Percentiles rank a stretch among this genome's conserved stretches.
Evolutionary conservation across 2,888 invertebrate species (phyloP).

Genomic region (Allacma fusca): DNA sequence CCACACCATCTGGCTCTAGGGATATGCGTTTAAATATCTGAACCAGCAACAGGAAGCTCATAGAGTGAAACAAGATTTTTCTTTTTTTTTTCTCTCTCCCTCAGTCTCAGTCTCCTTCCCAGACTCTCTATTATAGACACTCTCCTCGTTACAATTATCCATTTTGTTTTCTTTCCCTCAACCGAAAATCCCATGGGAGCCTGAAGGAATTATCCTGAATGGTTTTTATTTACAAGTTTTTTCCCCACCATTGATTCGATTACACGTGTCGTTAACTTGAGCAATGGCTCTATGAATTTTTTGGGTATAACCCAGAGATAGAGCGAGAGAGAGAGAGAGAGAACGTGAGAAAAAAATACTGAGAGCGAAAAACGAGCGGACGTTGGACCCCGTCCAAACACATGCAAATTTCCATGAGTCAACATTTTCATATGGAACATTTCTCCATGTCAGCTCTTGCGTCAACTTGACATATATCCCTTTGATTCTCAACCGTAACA

Average conservation of each 20-base stretch:
- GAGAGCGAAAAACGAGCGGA: no score
- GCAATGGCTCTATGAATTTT: neutral
- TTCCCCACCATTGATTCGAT: slow-evolving; percentile 44
- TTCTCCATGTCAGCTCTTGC: neutral
- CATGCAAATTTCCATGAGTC: slow-evolving; percentile 13
- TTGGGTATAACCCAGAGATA: no score
- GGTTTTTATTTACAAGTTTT: slow-evolving; percentile 28
- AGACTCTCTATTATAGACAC: no score
- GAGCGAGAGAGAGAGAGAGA: no score
- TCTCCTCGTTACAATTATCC: neutral
- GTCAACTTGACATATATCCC: neutral
- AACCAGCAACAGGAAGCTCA: no score
- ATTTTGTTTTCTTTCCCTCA: slow-evolving; percentile 3
- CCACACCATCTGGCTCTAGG: no score
- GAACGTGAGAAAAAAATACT: no score
- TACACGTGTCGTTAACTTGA: slow-evolving; percentile 41
- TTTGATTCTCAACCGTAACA: neutral
- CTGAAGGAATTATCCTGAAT: neutral
- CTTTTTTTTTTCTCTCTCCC: no score
- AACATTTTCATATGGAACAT: slow-evolving; percentile 16
- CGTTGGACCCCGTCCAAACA: slow-evolving; percentile 1
- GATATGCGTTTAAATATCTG: no score
- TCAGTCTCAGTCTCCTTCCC: no score
- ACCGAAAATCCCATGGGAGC: neutral
- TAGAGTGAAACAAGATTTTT: no score